These are phyloP conservation scores for Parasteatoda tepidariorum DNA, from an alignment of 1,140 invertebrate genomes.

Conservation along the genomic window DNA sequence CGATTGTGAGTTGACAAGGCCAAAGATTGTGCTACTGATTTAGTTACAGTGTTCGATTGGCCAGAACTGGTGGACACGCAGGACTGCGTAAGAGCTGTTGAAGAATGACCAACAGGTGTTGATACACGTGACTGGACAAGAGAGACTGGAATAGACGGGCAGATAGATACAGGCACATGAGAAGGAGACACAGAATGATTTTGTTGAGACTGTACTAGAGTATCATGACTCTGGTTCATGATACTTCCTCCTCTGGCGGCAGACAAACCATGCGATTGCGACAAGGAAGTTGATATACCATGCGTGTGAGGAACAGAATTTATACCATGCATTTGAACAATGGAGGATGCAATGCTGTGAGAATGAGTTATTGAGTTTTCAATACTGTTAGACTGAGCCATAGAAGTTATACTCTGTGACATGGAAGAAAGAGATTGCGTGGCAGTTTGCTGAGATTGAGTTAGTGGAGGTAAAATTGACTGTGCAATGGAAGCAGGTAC, in stretches of 20 bases:
- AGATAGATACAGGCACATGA: not conserved
- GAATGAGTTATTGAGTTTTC: conserved; percentile 12
- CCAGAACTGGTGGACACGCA: conserved; percentile 2
- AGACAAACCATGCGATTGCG: not conserved
- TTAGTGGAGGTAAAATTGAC: conserved; percentile 2
- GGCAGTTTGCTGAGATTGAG: not conserved
- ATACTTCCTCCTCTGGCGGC: not conserved
- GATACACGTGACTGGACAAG: conserved; percentile 21
- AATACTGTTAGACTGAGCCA: not conserved
- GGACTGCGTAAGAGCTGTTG: conserved; percentile 3
- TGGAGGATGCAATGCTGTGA: not conserved
- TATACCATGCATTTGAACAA: not conserved
- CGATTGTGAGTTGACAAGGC: not conserved
- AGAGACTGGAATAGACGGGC: not conserved
- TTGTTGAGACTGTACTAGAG: not conserved
- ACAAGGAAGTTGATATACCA: not conserved
- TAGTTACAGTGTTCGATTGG: not conserved
- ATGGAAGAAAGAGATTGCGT: not conserved
- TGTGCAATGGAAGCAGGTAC: conserved; percentile 38
- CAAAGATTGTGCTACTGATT: not conserved
- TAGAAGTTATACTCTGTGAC: conserved; percentile 5
- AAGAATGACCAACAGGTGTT: not conserved
- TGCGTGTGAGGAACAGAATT: not conserved
- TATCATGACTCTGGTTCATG: not conserved
- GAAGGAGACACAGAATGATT: not conserved